Conservation (phyloP, 2,113 vertebrate species). For the Poeciliopsis retropinna region DNA sequence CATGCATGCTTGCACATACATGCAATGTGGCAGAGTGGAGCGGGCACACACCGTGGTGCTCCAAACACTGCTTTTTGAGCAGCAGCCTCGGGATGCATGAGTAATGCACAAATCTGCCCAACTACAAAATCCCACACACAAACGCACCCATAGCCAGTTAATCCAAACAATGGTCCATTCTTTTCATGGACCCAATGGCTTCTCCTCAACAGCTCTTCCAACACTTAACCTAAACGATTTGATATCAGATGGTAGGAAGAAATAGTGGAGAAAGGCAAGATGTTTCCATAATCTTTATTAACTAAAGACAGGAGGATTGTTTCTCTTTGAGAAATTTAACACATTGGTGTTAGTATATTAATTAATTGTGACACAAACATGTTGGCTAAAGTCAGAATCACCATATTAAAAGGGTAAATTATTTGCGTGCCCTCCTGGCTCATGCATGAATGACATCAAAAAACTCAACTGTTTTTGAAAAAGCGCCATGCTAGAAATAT, state of each 20-base stretch:
- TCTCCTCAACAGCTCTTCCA: slow-evolving; percentile 9
- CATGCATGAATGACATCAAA: neutral
- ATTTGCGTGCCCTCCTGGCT: neutral
- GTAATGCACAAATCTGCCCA: slow-evolving; percentile 71
- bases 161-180: slow-evolving; percentile 22
- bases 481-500: neutral
- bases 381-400: no score
- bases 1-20: slow-evolving; percentile 55
- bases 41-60: slow-evolving; percentile 53
- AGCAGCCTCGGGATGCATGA: slow-evolving; percentile 67
- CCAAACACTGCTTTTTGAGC: slow-evolving; percentile 31
- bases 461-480: neutral
- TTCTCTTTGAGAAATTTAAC: no score
- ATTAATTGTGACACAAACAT: neutral
- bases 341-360: no score
- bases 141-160: slow-evolving; percentile 23
- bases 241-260: slow-evolving; percentile 2
- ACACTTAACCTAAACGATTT: slow-evolving; percentile 16
- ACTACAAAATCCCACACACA: slow-evolving; percentile 60
- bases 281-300: neutral
- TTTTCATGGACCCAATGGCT: slow-evolving; percentile 15
- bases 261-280: slow-evolving; percentile 2
- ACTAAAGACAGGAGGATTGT: neutral
- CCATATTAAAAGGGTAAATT: no score
- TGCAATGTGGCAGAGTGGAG: slow-evolving; percentile 56